A percentile compares a stretch with the other conserved stretches of the same genome.
These are phyloP conservation scores for Adoxophyes honmai DNA, from an alignment of 1,140 invertebrate genomes.

Conservation along the genomic window DNA sequence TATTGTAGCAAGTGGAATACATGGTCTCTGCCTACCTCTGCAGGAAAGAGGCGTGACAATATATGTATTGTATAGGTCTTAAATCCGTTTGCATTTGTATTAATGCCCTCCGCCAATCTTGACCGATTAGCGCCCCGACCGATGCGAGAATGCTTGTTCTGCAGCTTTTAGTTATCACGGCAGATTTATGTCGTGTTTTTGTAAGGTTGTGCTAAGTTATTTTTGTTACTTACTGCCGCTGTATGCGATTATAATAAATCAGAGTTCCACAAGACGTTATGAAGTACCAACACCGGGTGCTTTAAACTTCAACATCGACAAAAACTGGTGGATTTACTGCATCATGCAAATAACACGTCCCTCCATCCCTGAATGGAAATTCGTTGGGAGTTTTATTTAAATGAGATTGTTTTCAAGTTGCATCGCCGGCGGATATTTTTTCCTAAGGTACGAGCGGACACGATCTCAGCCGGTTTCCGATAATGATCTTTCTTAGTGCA, in stretches of 20 bases:
- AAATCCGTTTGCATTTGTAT: no score
- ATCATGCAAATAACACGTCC: slow-evolving; percentile 10
- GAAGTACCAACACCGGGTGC: not conserved
- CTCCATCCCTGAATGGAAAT: slow-evolving; percentile 4
- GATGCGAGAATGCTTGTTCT: no score
- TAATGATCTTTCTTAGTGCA: slow-evolving; percentile 1
- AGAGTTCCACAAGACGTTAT: not conserved
- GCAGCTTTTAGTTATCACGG: not conserved
- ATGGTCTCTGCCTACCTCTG: no score
- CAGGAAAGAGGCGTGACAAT: no score
- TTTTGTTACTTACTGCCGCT: slow-evolving; percentile 5
- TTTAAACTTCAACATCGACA: slow-evolving; percentile 5
- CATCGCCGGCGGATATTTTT: not conserved
- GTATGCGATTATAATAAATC: not conserved
- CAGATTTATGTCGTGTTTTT: not conserved
- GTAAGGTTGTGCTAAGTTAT: not conserved
- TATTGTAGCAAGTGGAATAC: no score
- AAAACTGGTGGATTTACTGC: slow-evolving; percentile 14
- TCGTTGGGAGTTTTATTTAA: slow-evolving; percentile 9
- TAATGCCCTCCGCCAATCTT: no score
- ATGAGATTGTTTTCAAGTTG: slow-evolving; percentile 1
- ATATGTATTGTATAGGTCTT: no score
- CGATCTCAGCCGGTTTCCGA: slow-evolving; percentile 13
- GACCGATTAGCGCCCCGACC: no score
- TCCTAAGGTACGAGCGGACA: not conserved